Evolutionary conservation across 2,888 invertebrate genomes (phyloP), one percentile per base, ranked within the genome.

Genomic region (Ormia ochracea): DNA sequence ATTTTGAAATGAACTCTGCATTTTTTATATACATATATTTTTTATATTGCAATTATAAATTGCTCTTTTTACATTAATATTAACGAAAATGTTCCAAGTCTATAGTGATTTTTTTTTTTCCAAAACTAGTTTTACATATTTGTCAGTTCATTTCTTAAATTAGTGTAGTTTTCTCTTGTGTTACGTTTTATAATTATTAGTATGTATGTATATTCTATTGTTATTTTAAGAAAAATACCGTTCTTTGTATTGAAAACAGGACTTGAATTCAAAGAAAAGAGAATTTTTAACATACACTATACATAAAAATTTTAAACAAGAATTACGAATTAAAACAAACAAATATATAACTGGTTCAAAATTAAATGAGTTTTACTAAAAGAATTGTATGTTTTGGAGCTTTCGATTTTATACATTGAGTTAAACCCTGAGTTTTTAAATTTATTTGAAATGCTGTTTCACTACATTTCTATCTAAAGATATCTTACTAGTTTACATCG

Each of bases 171-270:
- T 56, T 38, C 58, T 50, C 63, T 17, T 65, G 59, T 74, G 70
- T 72, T 69, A 70, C 45, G 50, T 65, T 75, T 75, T 63, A 45
- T 75, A 61, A 54, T 72, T 41, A 54, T 56, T 72, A 72, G 59
- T 50, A 26, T 50, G 50, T 52, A 69, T 52, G 52, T 75, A 72
- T 70, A 76, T 48, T 72, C 78, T 70, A 65, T 36, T 65, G 69
- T 79, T 69, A 58, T 52, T 74, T 79, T 74, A 79, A 79, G 70
- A 38, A 50, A 48, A 73, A 59, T n/a, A 2, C 63, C 23, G n/a
- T 63, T 63, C n/a, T 79, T 73, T 81, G 31, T 74, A 78, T 69
- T 69, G 74, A 58, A 69, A 43, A 63, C 58, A 65, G 69, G 63
- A 69, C 68, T 69, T 78, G 61, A 68, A 50, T 43, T 45, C 69